Conservation (phyloP, 2,113 vertebrate species). For the Myxocyprinus asiaticus region DNA sequence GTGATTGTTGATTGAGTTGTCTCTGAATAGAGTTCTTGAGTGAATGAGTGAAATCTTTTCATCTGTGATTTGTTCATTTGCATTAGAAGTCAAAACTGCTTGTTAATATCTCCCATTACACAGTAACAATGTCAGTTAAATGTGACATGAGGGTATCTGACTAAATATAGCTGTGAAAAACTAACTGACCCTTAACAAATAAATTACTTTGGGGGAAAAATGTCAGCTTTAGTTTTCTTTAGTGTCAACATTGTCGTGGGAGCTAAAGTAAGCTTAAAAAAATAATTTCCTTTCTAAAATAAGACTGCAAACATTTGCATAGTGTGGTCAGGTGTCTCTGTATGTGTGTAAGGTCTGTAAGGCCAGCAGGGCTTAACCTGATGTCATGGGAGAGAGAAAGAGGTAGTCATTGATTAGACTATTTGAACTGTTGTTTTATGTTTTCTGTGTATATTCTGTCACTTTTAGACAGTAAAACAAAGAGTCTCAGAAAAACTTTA, state of each 20-base stretch:
- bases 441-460: not conserved
- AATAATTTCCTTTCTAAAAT: too few species aligned
- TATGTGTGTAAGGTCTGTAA: not conserved
- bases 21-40: not conserved
- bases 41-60: not conserved
- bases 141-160: conserved; percentile 16
- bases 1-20: not conserved
- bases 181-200: conserved; percentile 25
- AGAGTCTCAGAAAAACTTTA: not conserved
- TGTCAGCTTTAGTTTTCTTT: not conserved
- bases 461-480: conserved; percentile 4
- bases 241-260: not conserved
- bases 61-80: not conserved
- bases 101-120: conserved; percentile 10
- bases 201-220: conserved; percentile 4
- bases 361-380: not conserved
- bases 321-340: not conserved
- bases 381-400: not conserved
- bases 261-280: not conserved
- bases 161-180: conserved; percentile 30
- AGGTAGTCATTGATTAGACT: not conserved
- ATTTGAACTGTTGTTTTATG: not conserved
- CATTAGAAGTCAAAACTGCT: not conserved
- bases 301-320: conserved; percentile 20
- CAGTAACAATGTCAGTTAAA: not conserved